Percentiles rank a stretch among this genome's conserved stretches.
phyloP scores from a whole-genome alignment of 2,113 vertebrate genomes.

The Arizona elegans region DNA sequence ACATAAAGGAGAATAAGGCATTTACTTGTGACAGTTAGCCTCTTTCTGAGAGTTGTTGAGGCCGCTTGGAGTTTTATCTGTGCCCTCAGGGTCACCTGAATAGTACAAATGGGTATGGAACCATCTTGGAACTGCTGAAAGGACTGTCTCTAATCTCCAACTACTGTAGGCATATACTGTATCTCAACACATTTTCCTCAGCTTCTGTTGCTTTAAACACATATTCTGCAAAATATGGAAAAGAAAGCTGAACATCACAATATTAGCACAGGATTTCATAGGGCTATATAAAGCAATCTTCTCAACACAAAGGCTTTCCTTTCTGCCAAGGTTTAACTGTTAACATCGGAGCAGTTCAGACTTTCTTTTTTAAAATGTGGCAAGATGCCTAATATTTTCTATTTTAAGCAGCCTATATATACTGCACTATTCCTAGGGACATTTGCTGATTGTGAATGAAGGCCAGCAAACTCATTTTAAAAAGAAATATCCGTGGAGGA shows the following conservation, averaged over 20 bases:
- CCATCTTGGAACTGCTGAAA: not conserved
- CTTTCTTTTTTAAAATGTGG: slow-evolving; percentile 5
- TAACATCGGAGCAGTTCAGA: slow-evolving; percentile 7
- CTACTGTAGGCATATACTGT: not conserved
- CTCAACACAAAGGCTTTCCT: slow-evolving; percentile 20
- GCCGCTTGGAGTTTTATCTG: not conserved
- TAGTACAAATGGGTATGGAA: not conserved
- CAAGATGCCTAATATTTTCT: slow-evolving; percentile 21
- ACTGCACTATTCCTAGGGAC: slow-evolving; percentile 1
- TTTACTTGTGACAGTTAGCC: too few species aligned
- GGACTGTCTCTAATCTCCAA: not conserved
- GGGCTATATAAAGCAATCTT: slow-evolving; percentile 1
- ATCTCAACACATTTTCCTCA: not conserved
- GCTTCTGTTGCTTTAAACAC: not conserved
- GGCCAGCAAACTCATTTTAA: not conserved
- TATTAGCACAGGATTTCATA: slow-evolving; percentile 13
- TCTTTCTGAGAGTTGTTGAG: not conserved
- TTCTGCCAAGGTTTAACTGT: slow-evolving; percentile 9
- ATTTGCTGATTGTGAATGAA: slow-evolving; percentile 13
- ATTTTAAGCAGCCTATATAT: slow-evolving; percentile 34
- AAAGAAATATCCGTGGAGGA: not conserved
- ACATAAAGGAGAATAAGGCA: too few species aligned
- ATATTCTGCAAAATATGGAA: not conserved
- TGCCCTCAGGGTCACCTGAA: not conserved
- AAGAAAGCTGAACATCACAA: not conserved